phyloP scores from a whole-genome alignment of 2,113 vertebrate species.

The Steatornis caripensis region DNA sequence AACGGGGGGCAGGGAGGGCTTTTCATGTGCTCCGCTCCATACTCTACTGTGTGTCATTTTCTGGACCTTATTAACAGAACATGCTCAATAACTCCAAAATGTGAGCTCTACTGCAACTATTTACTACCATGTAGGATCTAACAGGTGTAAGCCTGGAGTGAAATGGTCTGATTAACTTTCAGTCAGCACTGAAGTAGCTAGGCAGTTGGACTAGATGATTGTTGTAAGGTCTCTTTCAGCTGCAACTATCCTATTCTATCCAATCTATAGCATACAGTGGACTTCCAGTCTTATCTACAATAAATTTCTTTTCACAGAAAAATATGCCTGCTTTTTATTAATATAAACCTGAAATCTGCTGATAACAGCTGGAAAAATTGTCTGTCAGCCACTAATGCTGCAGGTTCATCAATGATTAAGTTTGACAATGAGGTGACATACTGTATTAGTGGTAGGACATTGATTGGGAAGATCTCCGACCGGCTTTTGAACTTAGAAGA shows the following conservation, averaged over 20 bases:
- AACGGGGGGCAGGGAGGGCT: rapidly evolving
- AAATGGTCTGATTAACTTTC: neutral
- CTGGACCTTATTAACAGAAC: neutral
- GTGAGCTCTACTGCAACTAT: neutral
- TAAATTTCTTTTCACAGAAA: no score
- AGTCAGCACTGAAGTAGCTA: neutral
- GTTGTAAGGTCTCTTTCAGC: neutral
- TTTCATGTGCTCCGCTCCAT: neutral
- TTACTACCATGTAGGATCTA: neutral
- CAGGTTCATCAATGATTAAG: neutral
- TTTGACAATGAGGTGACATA: neutral
- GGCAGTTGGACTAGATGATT: neutral
- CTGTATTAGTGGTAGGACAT: neutral
- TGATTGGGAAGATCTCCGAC: neutral
- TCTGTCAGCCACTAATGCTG: neutral
- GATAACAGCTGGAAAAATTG: neutral
- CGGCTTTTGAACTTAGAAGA: neutral
- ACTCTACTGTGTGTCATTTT: neutral
- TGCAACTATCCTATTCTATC: neutral
- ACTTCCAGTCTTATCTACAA: neutral
- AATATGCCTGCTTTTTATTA: neutral
- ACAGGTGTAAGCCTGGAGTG: neutral
- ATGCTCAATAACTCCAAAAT: neutral
- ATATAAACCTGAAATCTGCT: neutral
- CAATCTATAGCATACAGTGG: neutral